Evolutionary conservation across 2,797 vertebrate genomes (phyloP), one percentile per base, ranked within the genome.

Genomic region (Vultur gryphus): DNA sequence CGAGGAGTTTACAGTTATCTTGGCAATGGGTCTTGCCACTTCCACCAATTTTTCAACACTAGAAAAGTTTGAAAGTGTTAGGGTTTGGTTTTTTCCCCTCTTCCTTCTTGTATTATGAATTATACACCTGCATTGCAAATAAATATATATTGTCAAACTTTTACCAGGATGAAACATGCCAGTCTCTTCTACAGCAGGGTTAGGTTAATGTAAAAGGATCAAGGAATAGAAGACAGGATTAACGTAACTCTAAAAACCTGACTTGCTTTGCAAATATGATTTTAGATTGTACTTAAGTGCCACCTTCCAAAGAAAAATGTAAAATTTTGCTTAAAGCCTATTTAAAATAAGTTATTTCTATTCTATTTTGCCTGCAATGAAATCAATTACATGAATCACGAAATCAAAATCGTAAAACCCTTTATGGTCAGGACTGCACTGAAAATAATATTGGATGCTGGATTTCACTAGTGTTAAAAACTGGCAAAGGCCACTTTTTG

Each of bases 1-100:
- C 73, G 6, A 95, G 65, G 21, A 31, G 29, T 33, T 94, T 95
- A 44, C 54, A 2, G 28, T 62, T 97, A 72, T 6, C 5, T 23
- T 94, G 70, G 77, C 85, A 92, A 57, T 93, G 82, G 69, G 3
- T 59, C 18, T 69, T 97, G 23, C 91, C 93, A 13, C 75, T 97
- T 88, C 37, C 46, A 48, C 89, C 90, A 31, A 9, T 69, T 89
- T 46, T 95, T 91, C 66, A 93, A 84, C 57, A 84, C 41, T 93
- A 87, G 85, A 46, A 43, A 67, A 75, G 15, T 58, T 46, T 33
- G 11, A 23, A 85, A 70, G 19, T 35, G 7, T 58, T 48, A 49
- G 6, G 11, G 8, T 19, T 58, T 46, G 16, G 0, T 1, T 5
- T 55, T 51, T 44, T 35, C 6, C 6, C 0, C 24, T 51, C 12